These are phyloP conservation scores for Sinonovacula constricta DNA, from an alignment of 1,140 invertebrate species.

Conservation along the genomic window DNA sequence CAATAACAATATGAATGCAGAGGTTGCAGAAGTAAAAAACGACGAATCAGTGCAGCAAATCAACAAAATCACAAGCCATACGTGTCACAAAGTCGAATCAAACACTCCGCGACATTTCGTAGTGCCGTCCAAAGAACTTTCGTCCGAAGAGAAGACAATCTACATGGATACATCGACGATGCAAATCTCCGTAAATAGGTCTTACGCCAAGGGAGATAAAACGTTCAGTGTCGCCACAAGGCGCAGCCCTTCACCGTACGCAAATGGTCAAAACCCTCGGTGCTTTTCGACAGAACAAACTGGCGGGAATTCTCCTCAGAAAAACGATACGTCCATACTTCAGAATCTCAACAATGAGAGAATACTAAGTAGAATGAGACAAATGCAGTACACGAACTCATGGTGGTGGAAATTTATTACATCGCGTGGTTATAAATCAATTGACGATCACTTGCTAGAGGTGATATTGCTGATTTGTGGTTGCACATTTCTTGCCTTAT, in stretches of 20 bases:
- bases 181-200: constrained; percentile 32
- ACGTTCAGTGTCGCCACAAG: constrained; percentile 22
- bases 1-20: background rate
- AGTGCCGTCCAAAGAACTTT: background rate
- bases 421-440: background rate
- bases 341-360: constrained; percentile 46
- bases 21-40: too few species aligned
- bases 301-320: background rate
- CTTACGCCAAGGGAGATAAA: constrained; percentile 32
- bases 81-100: too few species aligned
- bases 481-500: constrained; percentile 34
- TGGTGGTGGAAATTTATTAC: constrained; percentile 3
- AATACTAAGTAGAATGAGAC: constrained; percentile 33
- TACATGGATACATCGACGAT: constrained; percentile 14
- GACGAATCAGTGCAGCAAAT: too few species aligned
- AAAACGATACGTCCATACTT: constrained; percentile 9
- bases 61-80: too few species aligned
- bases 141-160: background rate
- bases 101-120: background rate
- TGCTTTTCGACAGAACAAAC: background rate
- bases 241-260: constrained; percentile 34
- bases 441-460: constrained; percentile 21
- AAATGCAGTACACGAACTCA: background rate
- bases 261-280: background rate
- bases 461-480: constrained; percentile 19